These are phyloP conservation scores for Diabrotica balteata DNA, from an alignment of 2,888 invertebrate species.

Conservation along the genomic window DNA sequence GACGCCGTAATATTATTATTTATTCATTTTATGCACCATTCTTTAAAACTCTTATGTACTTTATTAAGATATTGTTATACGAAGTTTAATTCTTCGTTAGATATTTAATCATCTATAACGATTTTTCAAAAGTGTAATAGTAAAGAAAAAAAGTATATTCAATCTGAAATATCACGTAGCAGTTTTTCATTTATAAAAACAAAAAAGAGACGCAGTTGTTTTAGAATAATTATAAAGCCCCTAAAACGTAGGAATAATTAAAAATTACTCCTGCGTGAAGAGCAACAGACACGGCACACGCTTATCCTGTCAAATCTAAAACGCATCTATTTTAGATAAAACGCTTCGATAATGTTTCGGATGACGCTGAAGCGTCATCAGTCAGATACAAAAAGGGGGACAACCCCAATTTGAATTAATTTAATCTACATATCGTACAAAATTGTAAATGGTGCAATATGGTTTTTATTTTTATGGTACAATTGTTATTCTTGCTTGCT, in stretches of 20 bases:
- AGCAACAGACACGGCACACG: slow-evolving; percentile 8
- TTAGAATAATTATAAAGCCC: not conserved
- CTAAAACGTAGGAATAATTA: slow-evolving; percentile 5
- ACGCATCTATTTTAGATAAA: slow-evolving; percentile 58
- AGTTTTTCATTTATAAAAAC: no score
- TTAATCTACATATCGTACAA: slow-evolving; percentile 39
- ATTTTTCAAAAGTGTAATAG: no score
- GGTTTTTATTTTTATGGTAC: slow-evolving; percentile 27
- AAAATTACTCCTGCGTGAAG: slow-evolving; percentile 13
- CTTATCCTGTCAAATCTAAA: slow-evolving; percentile 54
- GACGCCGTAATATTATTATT: no score
- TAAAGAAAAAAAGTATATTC: no score
- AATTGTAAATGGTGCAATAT: slow-evolving; percentile 26
- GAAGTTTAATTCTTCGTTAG: no score
- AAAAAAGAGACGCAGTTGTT: not conserved
- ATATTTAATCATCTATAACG: no score
- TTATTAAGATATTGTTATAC: no score
- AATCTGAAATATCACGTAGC: no score
- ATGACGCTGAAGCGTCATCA: slow-evolving; percentile 44
- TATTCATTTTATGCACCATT: no score
- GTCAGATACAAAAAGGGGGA: slow-evolving; percentile 26
- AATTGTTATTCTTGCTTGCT: slow-evolving; percentile 18
- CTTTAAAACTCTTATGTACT: no score
- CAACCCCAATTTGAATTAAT: slow-evolving; percentile 41
- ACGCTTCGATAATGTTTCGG: slow-evolving; percentile 44